Percentiles rank a stretch among this genome's conserved stretches.
Conservation (phyloP, 2,113 vertebrate genomes). For the Parus major region DNA sequence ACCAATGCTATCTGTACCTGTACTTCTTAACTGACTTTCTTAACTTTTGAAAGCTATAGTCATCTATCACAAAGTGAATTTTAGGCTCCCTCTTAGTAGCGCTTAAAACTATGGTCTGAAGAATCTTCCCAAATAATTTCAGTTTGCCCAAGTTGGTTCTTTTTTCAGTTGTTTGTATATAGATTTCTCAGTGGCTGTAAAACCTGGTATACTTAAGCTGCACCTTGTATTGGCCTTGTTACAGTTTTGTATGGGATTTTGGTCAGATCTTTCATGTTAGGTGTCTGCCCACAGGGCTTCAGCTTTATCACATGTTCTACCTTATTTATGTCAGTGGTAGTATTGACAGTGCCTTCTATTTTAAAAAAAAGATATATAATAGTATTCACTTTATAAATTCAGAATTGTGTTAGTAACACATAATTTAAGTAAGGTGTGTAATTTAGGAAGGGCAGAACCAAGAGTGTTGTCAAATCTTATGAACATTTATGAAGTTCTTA, state of each 20-base stretch:
- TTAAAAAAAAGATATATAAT: not conserved
- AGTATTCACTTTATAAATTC: not conserved
- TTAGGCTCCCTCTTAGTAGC: not conserved
- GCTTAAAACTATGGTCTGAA: not conserved
- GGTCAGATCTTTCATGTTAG: not conserved
- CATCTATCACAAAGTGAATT: not conserved
- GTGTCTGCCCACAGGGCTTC: not conserved
- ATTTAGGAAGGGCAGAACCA: not conserved
- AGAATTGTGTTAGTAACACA: not conserved
- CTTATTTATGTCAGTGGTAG: not conserved
- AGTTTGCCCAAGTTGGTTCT: not conserved
- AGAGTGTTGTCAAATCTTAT: not conserved
- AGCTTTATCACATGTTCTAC: not conserved
- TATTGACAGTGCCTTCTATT: not conserved
- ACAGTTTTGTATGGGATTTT: not conserved
- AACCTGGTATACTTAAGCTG: not conserved
- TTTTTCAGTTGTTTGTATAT: not conserved
- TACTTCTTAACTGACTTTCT: not conserved
- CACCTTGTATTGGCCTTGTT: rapidly evolving
- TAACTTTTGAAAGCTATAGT: not conserved
- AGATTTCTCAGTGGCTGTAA: not conserved
- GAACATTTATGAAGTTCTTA: not conserved
- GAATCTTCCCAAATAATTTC: not conserved
- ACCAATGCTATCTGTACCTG: not conserved
- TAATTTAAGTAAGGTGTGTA: not conserved